Evolutionary conservation across 2,888 invertebrate species (phyloP).

Genomic region (Amaurobius ferox): DNA sequence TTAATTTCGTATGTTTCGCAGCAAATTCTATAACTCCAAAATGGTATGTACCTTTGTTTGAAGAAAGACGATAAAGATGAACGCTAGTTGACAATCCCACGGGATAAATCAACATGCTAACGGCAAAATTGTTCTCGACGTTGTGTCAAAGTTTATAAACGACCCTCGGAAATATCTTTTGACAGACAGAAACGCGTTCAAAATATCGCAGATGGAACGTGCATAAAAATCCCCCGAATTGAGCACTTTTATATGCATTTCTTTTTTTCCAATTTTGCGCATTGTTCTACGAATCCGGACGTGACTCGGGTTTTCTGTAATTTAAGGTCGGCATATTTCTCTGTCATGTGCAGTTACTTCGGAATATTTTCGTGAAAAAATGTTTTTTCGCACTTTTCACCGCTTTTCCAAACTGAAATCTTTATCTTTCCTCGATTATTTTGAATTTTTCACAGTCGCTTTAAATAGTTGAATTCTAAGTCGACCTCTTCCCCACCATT

Average conservation of each 20-base stretch:
- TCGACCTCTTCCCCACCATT: too few species aligned
- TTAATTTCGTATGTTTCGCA: too few species aligned
- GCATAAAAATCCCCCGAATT: conserved; percentile 2
- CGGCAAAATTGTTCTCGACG: neutral
- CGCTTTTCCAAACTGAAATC: too few species aligned
- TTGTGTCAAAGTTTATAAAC: neutral
- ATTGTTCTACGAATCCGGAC: neutral
- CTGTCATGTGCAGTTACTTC: neutral
- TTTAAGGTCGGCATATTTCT: neutral
- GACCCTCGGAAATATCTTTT: neutral
- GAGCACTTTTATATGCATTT: neutral
- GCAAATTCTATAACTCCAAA: too few species aligned
- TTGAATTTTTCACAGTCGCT: too few species aligned
- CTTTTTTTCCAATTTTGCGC: neutral
- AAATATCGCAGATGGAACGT: neutral
- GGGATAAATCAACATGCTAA: neutral
- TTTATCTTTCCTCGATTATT: too few species aligned
- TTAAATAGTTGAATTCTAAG: too few species aligned
- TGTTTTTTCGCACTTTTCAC: neutral
- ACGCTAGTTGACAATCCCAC: too few species aligned
- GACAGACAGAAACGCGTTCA: neutral
- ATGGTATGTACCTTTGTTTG: too few species aligned
- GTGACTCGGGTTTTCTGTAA: neutral
- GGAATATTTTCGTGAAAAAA: neutral
- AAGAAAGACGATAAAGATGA: too few species aligned